These are phyloP conservation scores for Chalcis sispes DNA, from an alignment of 2,888 invertebrate genomes.

Conservation along the genomic window DNA sequence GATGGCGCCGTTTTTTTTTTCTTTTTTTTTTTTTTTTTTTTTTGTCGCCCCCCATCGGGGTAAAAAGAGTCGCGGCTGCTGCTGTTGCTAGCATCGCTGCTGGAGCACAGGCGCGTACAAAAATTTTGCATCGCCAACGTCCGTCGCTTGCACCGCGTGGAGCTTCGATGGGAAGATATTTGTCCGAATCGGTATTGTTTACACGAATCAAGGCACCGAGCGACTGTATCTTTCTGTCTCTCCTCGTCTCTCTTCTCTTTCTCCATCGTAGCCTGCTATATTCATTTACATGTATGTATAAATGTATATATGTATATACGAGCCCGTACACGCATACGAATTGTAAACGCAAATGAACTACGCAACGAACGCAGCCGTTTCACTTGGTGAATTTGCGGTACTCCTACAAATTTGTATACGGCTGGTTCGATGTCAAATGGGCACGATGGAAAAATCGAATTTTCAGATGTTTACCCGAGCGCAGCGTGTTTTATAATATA, in stretches of 20 bases:
- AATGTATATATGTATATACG: background rate
- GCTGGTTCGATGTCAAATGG: background rate
- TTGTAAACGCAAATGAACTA: constrained; percentile 49
- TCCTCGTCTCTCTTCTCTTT: background rate
- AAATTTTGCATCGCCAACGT: constrained; percentile 38
- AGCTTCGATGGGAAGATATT: constrained; percentile 45
- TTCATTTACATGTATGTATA: background rate
- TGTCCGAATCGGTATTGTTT: constrained; percentile 52
- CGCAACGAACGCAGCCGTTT: background rate
- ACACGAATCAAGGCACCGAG: constrained; percentile 48
- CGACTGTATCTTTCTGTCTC: background rate
- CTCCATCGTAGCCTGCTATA: background rate
- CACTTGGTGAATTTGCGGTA: constrained; percentile 9
- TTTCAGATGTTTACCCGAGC: too few species aligned
- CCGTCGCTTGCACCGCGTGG: background rate
- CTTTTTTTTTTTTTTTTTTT: constrained; percentile 50
- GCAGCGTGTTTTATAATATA: too few species aligned
- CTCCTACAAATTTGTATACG: background rate
- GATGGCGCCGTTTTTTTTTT: constrained; percentile 48
- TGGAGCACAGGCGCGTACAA: background rate
- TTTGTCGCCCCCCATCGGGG: constrained; percentile 21
- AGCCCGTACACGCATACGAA: constrained; percentile 13
- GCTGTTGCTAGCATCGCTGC: background rate
- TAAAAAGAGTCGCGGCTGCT: constrained; percentile 13
- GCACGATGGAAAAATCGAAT: background rate